Conservation (phyloP, 2,797 vertebrate species). For the Sphaeramia orbicularis region DNA sequence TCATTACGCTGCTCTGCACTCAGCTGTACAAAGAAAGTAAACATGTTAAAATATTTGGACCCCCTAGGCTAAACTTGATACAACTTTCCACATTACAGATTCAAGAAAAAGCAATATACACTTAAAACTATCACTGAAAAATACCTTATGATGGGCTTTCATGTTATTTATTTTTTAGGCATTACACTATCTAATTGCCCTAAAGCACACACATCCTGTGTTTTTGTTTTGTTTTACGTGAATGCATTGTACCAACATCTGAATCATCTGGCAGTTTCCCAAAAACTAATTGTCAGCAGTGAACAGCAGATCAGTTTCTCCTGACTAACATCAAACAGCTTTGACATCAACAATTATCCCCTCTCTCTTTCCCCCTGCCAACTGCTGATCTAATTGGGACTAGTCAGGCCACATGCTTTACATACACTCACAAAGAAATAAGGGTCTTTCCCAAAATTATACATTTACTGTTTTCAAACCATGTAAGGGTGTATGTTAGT, state of each 20-base stretch:
- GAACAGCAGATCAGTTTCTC: constrained; percentile 33
- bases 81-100: not conserved
- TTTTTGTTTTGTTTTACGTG: constrained; percentile 2
- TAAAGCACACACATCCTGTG: not conserved
- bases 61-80: not conserved
- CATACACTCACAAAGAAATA: constrained; percentile 21
- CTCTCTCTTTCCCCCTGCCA: constrained; percentile 18
- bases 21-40: constrained; percentile 78
- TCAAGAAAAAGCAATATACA: not conserved
- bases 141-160: not conserved
- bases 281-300: constrained; percentile 47
- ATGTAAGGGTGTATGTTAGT: not conserved
- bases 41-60: not conserved
- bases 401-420: constrained; percentile 12
- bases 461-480: not conserved
- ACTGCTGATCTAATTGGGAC: constrained; percentile 49
- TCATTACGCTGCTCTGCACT: constrained; percentile 86
- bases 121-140: not conserved
- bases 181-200: not conserved
- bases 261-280: constrained; percentile 25
- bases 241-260: constrained; percentile 11
- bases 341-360: constrained; percentile 28
- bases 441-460: not conserved
- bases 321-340: constrained; percentile 45
- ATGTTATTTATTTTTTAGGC: constrained; percentile 6